Base-by-base conservation (phyloP, 2,113 vertebrate genomes). In the Caretta caretta region DNA sequence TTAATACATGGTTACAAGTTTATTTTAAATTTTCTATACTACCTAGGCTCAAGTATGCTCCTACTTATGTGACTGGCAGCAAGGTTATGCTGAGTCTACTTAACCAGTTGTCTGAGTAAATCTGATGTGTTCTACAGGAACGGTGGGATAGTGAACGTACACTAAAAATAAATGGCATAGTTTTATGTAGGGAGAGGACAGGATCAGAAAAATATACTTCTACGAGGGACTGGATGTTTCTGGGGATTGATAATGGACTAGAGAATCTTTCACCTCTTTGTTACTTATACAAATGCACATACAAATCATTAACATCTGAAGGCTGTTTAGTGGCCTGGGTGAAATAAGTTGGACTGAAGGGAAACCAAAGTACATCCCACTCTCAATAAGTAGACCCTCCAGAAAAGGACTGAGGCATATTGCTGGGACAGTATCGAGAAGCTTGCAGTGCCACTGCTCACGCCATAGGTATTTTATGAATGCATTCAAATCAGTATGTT, bases 281-380 rank as follows among this genome's bases (percentile, higher is more conserved):
- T 94, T 95, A 96, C 38, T 42, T 42, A 22, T 24, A 50, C 46
- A 35, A 83, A 94, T 79, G 86, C 75, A 96, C 90, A 84, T 91
- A 96, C 95, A 96, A 97, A 84, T 93, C 84, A 97, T 95, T 95
- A 96, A 83, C 90, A 93, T 29, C 91, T 84, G 69, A 83, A 92
- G 86, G 84, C 94, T 94, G 91, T 95, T 93, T 95, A 97, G n/a
- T 90, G 62, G 75, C 24, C 54, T 59, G 85, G 72, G 72, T 56
- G 90, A 96, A 90, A 79, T 93, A 82, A 50, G 38, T 8, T 91
- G 48, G 57, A 94, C 42, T 59, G 1, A 0, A 48, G 24, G 29
- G 19, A 96, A 90, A 38, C 48, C 24, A 17, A 95, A 94, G 88
- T 80, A 88, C 29, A 93, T 35, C 53, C 86, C 82, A 83, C 8